Evolutionary conservation across 2,888 invertebrate genomes (phyloP), one percentile per base, ranked within the genome.

Genomic region (Ctena decussata): DNA sequence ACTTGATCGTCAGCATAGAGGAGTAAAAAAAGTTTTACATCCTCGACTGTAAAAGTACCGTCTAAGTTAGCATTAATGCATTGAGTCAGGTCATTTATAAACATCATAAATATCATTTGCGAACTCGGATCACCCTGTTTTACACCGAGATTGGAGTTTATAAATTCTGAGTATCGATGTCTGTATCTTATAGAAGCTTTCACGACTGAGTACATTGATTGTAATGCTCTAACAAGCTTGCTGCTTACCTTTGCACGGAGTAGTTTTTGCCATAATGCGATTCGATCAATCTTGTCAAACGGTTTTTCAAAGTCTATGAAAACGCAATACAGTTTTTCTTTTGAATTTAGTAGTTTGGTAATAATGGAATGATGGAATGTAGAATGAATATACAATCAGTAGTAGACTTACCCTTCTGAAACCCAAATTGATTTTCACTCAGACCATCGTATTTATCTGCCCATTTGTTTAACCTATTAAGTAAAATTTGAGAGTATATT

Each of bases 401-500:
- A 6, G 37, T 37, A 37, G 70, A 70, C 37, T 70, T 70, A 5
- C 70, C 70, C 37, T 70, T 70, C 24, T 70, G 41, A 24, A 60
- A 60, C 8, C 60, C 60, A 30, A 60, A 60, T 30, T 60, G 60
- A 60, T 24, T 60, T 24, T 60, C 27, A 18, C 6, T 18, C 27
- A 60, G 5, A 8, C 2, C 8, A 5, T 60, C 60, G 30, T 60
- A 11, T 60, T 60, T 27, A 27, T 37, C 37, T 8, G 70, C 11
- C 70, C 70, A 70, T 70, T 70, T 70, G n/a, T 35, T 70, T 70
- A 70, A 37, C 11, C 70, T 35, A 30, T 70, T 70, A 1, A 70
- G 39, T 37, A 70, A 37, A 37, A 70, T 12, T 24, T 70, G 70
- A 15, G 70, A 70, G 70, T 70, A 70, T 11, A 70, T 70, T 15